These are phyloP conservation scores for Coptotermes formosanus DNA, from an alignment of 1,140 invertebrate genomes.

Conservation along the genomic window DNA sequence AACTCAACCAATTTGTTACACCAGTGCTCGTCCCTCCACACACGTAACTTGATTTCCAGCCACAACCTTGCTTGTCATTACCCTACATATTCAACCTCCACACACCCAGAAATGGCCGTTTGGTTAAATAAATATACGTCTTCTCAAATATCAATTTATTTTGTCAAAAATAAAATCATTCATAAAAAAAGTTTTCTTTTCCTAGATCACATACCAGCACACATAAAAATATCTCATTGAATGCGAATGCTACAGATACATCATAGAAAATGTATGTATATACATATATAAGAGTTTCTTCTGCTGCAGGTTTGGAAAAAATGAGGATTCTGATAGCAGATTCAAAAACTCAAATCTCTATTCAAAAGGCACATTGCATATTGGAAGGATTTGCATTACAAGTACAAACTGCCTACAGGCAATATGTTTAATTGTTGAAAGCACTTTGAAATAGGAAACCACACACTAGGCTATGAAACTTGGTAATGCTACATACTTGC, in stretches of 20 bases:
- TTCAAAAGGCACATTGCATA: conserved; percentile 27
- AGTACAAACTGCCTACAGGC: neutral
- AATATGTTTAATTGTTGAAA: neutral
- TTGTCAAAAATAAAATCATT: conserved; percentile 30
- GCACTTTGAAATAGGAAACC: neutral
- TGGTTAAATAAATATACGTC: neutral
- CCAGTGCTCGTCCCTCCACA: too few species aligned
- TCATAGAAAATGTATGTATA: conserved; percentile 23
- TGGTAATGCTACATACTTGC: neutral
- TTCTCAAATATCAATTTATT: conserved; percentile 23
- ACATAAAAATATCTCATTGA: conserved; percentile 25
- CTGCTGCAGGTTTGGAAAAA: neutral
- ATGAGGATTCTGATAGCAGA: conserved; percentile 26
- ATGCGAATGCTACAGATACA: neutral
- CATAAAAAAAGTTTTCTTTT: conserved; percentile 26
- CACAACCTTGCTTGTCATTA: too few species aligned
- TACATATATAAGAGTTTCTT: neutral
- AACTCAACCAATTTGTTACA: too few species aligned
- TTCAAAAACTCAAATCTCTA: conserved; percentile 8
- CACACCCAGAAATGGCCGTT: too few species aligned
- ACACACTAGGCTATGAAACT: neutral
- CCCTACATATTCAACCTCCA: too few species aligned
- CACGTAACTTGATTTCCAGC: too few species aligned
- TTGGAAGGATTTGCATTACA: conserved; percentile 9
- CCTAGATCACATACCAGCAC: conserved; percentile 13